phyloP scores from a whole-genome alignment of 2,113 vertebrate species.

The Sylvilagus bachmani region DNA sequence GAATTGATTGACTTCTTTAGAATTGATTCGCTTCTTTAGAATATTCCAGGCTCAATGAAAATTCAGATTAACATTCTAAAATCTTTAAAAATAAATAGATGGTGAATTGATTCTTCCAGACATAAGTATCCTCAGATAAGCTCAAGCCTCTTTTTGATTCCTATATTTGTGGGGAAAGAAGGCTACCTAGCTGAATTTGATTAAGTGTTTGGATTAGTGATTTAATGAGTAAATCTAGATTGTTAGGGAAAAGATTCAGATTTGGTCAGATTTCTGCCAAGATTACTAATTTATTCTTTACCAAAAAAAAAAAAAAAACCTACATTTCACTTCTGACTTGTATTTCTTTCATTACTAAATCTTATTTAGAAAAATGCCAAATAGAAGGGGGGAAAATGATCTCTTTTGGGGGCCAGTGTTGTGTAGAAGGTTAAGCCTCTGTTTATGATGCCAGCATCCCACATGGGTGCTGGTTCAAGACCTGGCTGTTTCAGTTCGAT shows the following conservation, averaged over 20 bases:
- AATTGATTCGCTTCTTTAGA: too few relatives aligned
- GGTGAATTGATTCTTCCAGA: conserved; percentile 46
- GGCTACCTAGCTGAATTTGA: conserved; percentile 15
- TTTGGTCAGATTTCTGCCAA: conserved; percentile 52
- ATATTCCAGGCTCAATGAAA: background rate
- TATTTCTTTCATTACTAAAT: conserved; percentile 43
- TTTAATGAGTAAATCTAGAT: conserved; percentile 38
- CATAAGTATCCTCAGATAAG: conserved; percentile 9
- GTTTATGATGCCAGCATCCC: too few relatives aligned
- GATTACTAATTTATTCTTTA: conserved; percentile 2
- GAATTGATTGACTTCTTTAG: too few relatives aligned
- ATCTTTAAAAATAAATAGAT: background rate
- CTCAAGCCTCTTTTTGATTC: background rate
- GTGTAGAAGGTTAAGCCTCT: too few relatives aligned
- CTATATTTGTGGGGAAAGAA: conserved; percentile 9
- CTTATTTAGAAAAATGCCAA: background rate
- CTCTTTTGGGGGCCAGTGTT: background rate
- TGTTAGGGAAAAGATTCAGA: conserved; percentile 3
- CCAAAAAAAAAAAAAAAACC: background rate
- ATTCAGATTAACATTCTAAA: conserved; percentile 2
- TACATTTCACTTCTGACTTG: background rate
- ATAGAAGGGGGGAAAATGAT: background rate
- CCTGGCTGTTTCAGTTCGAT: too few relatives aligned
- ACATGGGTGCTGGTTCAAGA: too few relatives aligned
- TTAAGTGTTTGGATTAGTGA: conserved; percentile 1